Base-by-base conservation (phyloP, 1,140 invertebrate species). In the Pseudoatta argentina region DNA sequence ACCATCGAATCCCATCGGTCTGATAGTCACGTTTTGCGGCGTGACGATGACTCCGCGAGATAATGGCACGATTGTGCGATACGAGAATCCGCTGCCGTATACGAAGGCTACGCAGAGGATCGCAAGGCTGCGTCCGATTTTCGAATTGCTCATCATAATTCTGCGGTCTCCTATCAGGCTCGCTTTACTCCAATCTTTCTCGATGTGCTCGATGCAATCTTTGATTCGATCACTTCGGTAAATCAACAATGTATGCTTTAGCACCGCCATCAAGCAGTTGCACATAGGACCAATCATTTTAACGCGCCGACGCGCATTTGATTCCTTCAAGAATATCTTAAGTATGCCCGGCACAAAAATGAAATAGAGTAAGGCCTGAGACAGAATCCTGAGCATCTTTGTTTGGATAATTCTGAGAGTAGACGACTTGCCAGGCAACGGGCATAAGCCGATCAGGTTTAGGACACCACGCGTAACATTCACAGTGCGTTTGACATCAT, bases 201-300 rank as follows among this genome's bases (percentile, higher is more conserved):
- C 88, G 0, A 93, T 69, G n/a, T 92, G 86, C 7, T 87, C 27
- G 16, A 94, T 72, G 59, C 91, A 92, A 5, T 75, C 63, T 0
- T 73, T 82, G 59, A 94, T 93, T 2, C 92, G 86, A 0, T 73
- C 21, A 6, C 67, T 71, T 0, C 86, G 78, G 0, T 61, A 72
- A 3, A 93, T 57, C 0, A 94, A 44, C 1, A 75, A 89, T 1
- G 64, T 85, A 59, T 93, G 93, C 27, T 94, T 94, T 18, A 83
- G 14, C 3, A 93, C 55, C 0, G 90, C 88, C 81, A 92, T 91
- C 0, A 89, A 12, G n/a, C 87, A 89, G 57, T 93, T 93, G 30
- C 90, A 89, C 44, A 93, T 75, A 0, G 94, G 91, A 16, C 92
- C 92, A 0, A 91, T 78, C 2, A 93, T 61, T 30, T 92, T 93